Evolutionary conservation across 92 coral and sea anemone genomes (phyloP).

Genomic region (Parazoanthus atlanticus): DNA sequence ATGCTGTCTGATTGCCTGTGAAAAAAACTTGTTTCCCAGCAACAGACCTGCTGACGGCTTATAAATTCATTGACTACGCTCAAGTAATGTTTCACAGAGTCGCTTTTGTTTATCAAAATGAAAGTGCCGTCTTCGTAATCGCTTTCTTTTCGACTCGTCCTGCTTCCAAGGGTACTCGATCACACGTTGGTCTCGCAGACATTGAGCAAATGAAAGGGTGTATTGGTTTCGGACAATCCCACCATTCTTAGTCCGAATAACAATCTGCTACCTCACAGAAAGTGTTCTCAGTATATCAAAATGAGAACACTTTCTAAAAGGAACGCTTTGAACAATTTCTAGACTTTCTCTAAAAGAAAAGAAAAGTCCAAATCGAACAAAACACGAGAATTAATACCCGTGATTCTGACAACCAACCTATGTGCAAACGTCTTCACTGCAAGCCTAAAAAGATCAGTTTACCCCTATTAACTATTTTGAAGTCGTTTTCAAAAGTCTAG

Average conservation of each 20-base stretch:
- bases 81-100: background rate
- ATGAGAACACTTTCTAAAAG: background rate
- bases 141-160: background rate
- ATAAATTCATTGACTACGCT: background rate
- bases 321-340: background rate
- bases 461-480: background rate
- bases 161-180: background rate
- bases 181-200: no score
- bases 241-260: no score
- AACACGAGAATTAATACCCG: background rate
- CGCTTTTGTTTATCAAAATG: background rate
- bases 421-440: background rate
- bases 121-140: background rate
- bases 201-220: no score
- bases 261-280: no score
- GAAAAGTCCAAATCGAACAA: background rate
- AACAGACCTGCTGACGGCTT: no score
- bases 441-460: background rate
- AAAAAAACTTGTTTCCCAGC: no score
- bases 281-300: background rate
- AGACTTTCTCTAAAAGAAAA: background rate
- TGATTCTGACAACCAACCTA: background rate
- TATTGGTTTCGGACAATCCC: no score
- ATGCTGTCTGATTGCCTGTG: no score
- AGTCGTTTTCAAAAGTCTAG: constrained; percentile 17